phyloP scores from a whole-genome alignment of 2,888 invertebrate genomes.

The Harmothoe impar region DNA sequence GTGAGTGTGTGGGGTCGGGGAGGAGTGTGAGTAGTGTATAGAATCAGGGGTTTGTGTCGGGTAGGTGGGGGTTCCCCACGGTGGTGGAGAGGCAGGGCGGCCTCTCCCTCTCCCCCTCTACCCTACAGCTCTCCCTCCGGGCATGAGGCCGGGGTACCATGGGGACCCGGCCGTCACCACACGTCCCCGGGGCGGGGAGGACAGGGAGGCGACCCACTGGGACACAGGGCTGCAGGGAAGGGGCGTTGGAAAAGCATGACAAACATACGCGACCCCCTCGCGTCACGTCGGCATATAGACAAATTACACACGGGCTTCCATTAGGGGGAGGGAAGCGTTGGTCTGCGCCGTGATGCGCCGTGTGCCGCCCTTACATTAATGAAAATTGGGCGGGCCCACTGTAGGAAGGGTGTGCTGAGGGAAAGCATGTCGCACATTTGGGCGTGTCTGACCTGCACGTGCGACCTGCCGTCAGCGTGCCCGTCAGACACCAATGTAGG shows the following conservation, averaged over 20 bases:
- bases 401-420: neutral
- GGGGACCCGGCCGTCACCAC: neutral
- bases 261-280: conserved; percentile 16
- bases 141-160: neutral
- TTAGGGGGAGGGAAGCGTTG: neutral
- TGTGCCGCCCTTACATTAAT: conserved; percentile 31
- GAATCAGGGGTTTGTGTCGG: neutral
- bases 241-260: conserved; percentile 38
- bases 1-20: neutral
- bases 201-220: neutral
- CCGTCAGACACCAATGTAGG: no score
- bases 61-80: neutral
- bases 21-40: neutral
- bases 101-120: no score
- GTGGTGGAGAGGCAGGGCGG: no score
- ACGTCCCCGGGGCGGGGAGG: neutral
- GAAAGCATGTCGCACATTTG: neutral
- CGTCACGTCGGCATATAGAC: conserved; percentile 48
- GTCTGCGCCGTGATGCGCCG: neutral
- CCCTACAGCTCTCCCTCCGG: neutral
- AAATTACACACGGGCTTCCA: conserved; percentile 25
- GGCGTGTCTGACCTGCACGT: conserved; percentile 35
- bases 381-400: neutral
- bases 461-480: conserved; percentile 1
- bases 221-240: neutral